Evolutionary conservation across 2,113 vertebrate species (phyloP), one percentile per base, ranked within the genome.

Genomic region (Apodemus sylvaticus): DNA sequence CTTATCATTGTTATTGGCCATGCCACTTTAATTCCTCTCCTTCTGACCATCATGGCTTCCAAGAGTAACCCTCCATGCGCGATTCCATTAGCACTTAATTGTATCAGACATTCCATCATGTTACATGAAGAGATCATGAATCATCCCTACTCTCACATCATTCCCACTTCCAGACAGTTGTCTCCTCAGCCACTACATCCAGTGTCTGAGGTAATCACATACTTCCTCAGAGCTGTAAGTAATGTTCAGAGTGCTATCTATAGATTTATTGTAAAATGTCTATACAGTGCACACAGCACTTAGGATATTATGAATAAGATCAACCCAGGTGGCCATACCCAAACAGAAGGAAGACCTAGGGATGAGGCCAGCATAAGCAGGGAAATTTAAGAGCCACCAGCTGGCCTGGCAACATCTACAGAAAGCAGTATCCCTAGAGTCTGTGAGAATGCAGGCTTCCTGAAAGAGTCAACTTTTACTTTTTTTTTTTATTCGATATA

Each of bases 11-110:
- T 70, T 87, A 91, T 39, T 81, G 76, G 20, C 55, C 16, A 58
- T 36, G 34, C 77, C 70, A 89, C 36, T 89, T 71, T 68, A 55
- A 62, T 70, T 58, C 36, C 87, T 51, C 26, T 55, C 51, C 76
- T 90, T 36, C 51, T 88, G 96, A 71, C 77, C 24, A 64, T 94
- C 60, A 78, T n/a, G 48, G 55, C 20, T 78, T 92, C 39, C 86
- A 78, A 89, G n/a, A 94, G 60, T 14, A 39, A 17, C 51, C 20
- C 9, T n/a, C 13, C 2, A 64, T 26, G 71, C 36, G 48, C 51
- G 94, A 29, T 51, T 91, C 62, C 36, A 78, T 83, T 14, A 36
- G 34, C 71, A 78, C 90, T 81, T 81, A 88, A 86, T 51, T 76
- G 13, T 58, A 26, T 94, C 62, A 64, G 68, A 39, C 88, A 26